phyloP scores from a whole-genome alignment of 2,888 invertebrate genomes.

The Eupithecia abbreviata region DNA sequence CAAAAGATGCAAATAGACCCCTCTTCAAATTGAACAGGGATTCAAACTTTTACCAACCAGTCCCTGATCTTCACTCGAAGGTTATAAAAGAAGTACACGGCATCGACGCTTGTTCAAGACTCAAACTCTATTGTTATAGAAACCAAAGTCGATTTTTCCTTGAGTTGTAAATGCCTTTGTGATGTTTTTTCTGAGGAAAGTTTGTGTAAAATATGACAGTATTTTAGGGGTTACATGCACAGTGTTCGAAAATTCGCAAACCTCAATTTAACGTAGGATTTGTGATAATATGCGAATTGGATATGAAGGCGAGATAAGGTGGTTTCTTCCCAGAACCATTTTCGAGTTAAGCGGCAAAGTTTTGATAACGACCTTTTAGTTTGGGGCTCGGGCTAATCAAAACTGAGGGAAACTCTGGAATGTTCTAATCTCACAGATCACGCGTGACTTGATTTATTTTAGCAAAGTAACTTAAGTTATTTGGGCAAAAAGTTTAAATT shows the following conservation, averaged over 20 bases:
- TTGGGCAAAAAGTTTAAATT: slow-evolving; percentile 16
- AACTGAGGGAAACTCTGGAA: slow-evolving; percentile 62
- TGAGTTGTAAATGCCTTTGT: slow-evolving; percentile 34
- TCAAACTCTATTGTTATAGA: slow-evolving; percentile 32
- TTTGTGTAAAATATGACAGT: slow-evolving; percentile 63
- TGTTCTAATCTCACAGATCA: slow-evolving; percentile 66
- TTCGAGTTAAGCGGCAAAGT: slow-evolving; percentile 65
- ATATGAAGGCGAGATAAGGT: slow-evolving; percentile 63
- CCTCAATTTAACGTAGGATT: slow-evolving; percentile 67
- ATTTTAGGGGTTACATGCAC: slow-evolving; percentile 64
- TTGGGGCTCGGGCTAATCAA: slow-evolving; percentile 59
- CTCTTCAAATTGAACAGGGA: slow-evolving; percentile 70
- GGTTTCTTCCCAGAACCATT: slow-evolving; percentile 54
- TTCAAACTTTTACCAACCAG: slow-evolving; percentile 70
- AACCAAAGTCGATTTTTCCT: slow-evolving; percentile 44
- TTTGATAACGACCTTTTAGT: slow-evolving; percentile 68
- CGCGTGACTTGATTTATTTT: slow-evolving; percentile 44
- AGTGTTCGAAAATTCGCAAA: slow-evolving; percentile 59
- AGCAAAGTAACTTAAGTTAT: slow-evolving; percentile 30
- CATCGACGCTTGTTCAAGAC: slow-evolving; percentile 21
- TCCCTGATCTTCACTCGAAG: slow-evolving; percentile 50
- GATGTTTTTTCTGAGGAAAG: slow-evolving; percentile 41
- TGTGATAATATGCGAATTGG: slow-evolving; percentile 70
- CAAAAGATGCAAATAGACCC: slow-evolving; percentile 72
- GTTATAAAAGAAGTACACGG: slow-evolving; percentile 37